phyloP scores from a whole-genome alignment of 2,888 invertebrate genomes.

The Rhogogaster chlorosoma region DNA sequence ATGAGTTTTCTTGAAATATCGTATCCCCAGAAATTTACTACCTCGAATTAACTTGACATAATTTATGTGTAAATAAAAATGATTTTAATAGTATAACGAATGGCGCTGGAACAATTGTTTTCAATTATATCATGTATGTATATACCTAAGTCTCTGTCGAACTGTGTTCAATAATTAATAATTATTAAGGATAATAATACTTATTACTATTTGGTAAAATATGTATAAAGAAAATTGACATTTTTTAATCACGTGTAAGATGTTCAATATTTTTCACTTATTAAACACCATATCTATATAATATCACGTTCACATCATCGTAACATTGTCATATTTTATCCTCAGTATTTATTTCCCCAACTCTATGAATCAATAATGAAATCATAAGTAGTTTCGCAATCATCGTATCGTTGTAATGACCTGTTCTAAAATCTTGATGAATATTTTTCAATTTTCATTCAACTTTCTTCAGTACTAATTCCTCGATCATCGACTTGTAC shows the following conservation, averaged over 20 bases:
- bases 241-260: neutral
- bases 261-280: neutral
- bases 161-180: neutral
- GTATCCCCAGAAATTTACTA: neutral
- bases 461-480: too few relatives aligned
- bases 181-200: neutral
- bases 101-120: neutral
- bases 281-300: neutral
- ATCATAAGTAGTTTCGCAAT: too few relatives aligned
- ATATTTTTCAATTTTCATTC: too few relatives aligned
- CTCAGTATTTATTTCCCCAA: too few relatives aligned
- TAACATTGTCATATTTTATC: neutral
- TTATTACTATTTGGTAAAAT: neutral
- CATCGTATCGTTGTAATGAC: too few relatives aligned
- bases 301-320: neutral
- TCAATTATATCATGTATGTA: neutral
- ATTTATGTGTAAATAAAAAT: neutral
- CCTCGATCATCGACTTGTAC: too few relatives aligned
- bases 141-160: neutral
- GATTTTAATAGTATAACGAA: neutral
- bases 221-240: neutral
- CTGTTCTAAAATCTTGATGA: too few relatives aligned
- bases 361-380: too few relatives aligned
- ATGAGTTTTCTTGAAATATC: neutral
- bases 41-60: neutral